A percentile compares a stretch with the other conserved stretches of the same genome.
Evolutionary conservation across 1,140 invertebrate genomes (phyloP).

Genomic region (Campodea augens): DNA sequence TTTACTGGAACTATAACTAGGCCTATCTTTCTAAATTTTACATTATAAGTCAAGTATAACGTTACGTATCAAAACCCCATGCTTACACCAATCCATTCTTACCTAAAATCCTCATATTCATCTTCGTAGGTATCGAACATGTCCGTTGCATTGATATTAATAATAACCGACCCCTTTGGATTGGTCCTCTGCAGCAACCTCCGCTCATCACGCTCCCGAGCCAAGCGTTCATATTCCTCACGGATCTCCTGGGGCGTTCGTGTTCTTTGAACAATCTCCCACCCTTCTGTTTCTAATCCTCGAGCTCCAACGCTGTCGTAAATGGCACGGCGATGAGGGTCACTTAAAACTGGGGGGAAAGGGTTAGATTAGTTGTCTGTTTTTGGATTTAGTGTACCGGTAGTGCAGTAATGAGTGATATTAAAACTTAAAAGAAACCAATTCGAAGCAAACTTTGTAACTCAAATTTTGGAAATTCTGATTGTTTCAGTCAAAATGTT

Average conservation of each 20-base stretch:
- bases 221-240: constrained; percentile 78
- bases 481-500: too few species aligned
- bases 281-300: constrained; percentile 75
- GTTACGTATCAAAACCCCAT: too few species aligned
- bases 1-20: too few species aligned
- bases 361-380: too few species aligned
- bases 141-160: constrained; percentile 83
- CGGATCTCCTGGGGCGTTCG: constrained; percentile 83
- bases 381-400: too few species aligned
- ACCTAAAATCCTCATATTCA: too few species aligned
- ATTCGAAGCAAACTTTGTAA: too few species aligned
- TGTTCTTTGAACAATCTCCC: constrained; percentile 74
- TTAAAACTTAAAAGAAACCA: too few species aligned
- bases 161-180: constrained; percentile 65
- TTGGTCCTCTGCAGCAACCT: constrained; percentile 70
- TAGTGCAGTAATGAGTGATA: neutral
- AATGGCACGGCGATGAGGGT: constrained; percentile 57
- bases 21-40: too few species aligned
- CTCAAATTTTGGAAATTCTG: too few species aligned
- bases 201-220: constrained; percentile 58
- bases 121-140: constrained; percentile 49
- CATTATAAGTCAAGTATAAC: too few species aligned
- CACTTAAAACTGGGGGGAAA: constrained; percentile 40
- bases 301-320: constrained; percentile 57
- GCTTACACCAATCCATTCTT: too few species aligned